These are phyloP conservation scores for Netelia virgata DNA, from an alignment of 2,888 invertebrate species.

Conservation along the genomic window DNA sequence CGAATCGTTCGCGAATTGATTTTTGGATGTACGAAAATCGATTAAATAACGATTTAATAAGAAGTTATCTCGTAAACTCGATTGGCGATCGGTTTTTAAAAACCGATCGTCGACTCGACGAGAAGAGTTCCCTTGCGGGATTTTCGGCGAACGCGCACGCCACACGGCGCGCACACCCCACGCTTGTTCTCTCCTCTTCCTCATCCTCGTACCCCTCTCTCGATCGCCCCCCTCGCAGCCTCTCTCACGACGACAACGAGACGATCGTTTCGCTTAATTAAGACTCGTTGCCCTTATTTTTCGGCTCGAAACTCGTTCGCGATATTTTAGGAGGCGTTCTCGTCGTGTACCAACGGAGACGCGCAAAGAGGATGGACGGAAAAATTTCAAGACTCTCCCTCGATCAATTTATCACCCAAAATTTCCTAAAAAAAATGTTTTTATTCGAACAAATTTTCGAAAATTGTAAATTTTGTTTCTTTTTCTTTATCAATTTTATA, in stretches of 20 bases:
- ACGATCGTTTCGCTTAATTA: conserved; percentile 80
- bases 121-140: conserved; percentile 22
- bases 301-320: conserved; percentile 78
- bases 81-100: conserved; percentile 16
- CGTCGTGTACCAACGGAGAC: conserved; percentile 34
- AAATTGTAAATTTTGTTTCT: background rate
- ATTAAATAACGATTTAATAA: conserved; percentile 28
- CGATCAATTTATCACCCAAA: conserved; percentile 76
- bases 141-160: background rate
- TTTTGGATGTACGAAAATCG: conserved; percentile 3
- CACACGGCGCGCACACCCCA: background rate
- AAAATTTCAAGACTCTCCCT: conserved; percentile 63
- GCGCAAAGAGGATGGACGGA: conserved; percentile 29
- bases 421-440: conserved; percentile 5
- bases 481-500: conserved; percentile 1
- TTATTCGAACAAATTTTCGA: background rate
- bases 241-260: conserved; percentile 62
- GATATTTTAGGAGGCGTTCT: conserved; percentile 78
- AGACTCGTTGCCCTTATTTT: conserved; percentile 77
- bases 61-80: background rate
- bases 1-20: background rate
- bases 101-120: conserved; percentile 1
- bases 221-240: conserved; percentile 17
- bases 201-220: conserved; percentile 19
- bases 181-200: conserved; percentile 28